Evolutionary conservation across 2,888 invertebrate genomes (phyloP).

Genomic region (Melinaea menophilus): DNA sequence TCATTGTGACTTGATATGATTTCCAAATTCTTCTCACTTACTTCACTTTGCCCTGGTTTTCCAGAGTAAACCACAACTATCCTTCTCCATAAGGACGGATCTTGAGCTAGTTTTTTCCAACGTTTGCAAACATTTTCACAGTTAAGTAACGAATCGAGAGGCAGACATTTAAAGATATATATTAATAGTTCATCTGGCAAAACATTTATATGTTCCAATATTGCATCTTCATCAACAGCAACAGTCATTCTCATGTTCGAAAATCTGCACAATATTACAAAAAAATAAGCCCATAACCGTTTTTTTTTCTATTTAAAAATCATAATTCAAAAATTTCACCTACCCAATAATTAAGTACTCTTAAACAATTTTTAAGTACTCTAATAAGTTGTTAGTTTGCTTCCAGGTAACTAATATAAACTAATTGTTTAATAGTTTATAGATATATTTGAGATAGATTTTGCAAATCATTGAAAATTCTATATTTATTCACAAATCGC

Average conservation of each 20-base stretch:
- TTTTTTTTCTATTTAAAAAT: neutral
- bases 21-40: constrained; percentile 49
- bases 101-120: constrained; percentile 58
- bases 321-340: neutral
- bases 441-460: constrained; percentile 25
- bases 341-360: neutral
- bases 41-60: constrained; percentile 57
- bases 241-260: constrained; percentile 22
- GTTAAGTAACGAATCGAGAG: constrained; percentile 51
- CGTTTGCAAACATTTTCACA: constrained; percentile 60
- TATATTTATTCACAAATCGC: constrained; percentile 39
- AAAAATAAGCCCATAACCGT: neutral
- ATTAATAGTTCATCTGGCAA: constrained; percentile 66
- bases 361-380: neutral
- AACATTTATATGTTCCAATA: constrained; percentile 37
- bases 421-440: neutral
- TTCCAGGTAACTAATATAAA: neutral
- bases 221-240: constrained; percentile 7
- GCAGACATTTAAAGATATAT: constrained; percentile 57
- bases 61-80: constrained; percentile 58
- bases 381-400: neutral
- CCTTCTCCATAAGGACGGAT: constrained; percentile 55
- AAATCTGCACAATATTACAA: neutral
- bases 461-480: constrained; percentile 48
- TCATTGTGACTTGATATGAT: constrained; percentile 55